Conservation (phyloP, 2,113 vertebrate species). For the Istiophorus platypterus region DNA sequence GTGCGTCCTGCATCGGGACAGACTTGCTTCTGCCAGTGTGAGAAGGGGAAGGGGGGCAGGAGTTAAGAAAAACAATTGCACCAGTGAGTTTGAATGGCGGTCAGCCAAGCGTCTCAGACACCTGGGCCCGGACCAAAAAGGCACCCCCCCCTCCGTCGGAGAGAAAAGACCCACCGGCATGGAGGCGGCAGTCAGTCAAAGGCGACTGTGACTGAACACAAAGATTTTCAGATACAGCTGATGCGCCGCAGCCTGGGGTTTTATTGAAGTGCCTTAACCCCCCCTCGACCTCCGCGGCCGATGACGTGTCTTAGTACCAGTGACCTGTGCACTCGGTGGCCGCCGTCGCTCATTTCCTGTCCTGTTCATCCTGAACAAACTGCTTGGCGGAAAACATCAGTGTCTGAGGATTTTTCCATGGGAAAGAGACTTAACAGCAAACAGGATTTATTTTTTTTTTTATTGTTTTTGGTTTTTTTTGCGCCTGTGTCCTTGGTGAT, state of each 20-base stretch:
- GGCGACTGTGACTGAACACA: slow-evolving; percentile 53
- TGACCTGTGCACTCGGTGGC: not conserved
- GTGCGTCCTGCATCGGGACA: slow-evolving; percentile 51
- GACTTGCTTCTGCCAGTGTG: slow-evolving; percentile 50
- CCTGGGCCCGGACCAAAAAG: slow-evolving; percentile 65
- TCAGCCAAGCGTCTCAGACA: slow-evolving; percentile 71
- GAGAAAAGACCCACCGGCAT: slow-evolving; percentile 48
- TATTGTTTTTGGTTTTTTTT: slow-evolving; percentile 46
- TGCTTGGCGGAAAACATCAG: not conserved
- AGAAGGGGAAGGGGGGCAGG: slow-evolving; percentile 16
- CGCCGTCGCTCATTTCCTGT: slow-evolving; percentile 5
- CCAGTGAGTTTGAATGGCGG: slow-evolving; percentile 67
- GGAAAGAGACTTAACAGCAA: not conserved
- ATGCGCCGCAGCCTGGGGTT: slow-evolving; percentile 44
- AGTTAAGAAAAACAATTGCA: slow-evolving; percentile 63
- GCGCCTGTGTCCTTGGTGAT: slow-evolving; percentile 73
- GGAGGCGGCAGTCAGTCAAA: slow-evolving; percentile 57
- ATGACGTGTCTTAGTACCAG: not conserved
- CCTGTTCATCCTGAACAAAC: slow-evolving; percentile 27
- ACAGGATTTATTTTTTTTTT: no score
- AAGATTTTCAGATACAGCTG: slow-evolving; percentile 58
- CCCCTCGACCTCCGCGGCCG: no score
- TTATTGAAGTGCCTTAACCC: slow-evolving; percentile 45
- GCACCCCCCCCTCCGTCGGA: slow-evolving; percentile 44
- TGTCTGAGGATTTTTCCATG: not conserved